Percentiles rank a stretch among this genome's conserved stretches.
Conservation (phyloP, 1,140 invertebrate genomes). For the Drosophila santomea region DNA sequence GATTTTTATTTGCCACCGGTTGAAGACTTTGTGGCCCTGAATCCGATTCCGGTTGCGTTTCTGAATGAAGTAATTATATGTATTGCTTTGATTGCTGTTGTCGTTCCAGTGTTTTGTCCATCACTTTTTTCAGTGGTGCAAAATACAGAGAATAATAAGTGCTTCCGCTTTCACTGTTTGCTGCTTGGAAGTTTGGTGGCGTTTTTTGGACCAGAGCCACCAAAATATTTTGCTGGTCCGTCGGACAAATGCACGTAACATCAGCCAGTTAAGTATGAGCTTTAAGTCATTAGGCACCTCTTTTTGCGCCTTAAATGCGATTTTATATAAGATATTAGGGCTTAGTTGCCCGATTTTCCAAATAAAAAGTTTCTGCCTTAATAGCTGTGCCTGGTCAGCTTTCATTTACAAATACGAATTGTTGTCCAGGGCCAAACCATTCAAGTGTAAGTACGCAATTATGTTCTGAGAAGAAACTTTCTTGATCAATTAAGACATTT, state of each 20-base stretch:
- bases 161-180: conserved; percentile 72
- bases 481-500: conserved; percentile 16
- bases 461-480: conserved; percentile 11
- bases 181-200: conserved; percentile 47
- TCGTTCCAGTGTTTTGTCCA: conserved; percentile 53
- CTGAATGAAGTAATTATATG: conserved; percentile 61
- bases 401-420: conserved; percentile 3
- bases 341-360: conserved; percentile 31
- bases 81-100: conserved; percentile 55
- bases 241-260: conserved; percentile 43
- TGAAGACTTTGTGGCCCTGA: conserved; percentile 48
- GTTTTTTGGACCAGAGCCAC: conserved; percentile 36
- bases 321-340: conserved; percentile 35
- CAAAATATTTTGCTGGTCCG: conserved; percentile 28
- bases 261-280: conserved; percentile 36
- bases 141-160: conserved; percentile 64
- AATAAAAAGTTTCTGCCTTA: conserved; percentile 20
- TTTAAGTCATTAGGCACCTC: conserved; percentile 53
- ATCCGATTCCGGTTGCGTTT: conserved; percentile 71
- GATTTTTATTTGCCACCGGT: conserved; percentile 36
- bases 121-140: conserved; percentile 53
- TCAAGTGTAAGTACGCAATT: background rate
- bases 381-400: conserved; percentile 3
- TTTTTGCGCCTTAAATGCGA: conserved; percentile 48
- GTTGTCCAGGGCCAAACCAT: background rate